A percentile compares a stretch with the other conserved stretches of the same genome.
These are phyloP conservation scores for Drosophila auraria DNA, from an alignment of 1,140 invertebrate species.

Conservation along the genomic window DNA sequence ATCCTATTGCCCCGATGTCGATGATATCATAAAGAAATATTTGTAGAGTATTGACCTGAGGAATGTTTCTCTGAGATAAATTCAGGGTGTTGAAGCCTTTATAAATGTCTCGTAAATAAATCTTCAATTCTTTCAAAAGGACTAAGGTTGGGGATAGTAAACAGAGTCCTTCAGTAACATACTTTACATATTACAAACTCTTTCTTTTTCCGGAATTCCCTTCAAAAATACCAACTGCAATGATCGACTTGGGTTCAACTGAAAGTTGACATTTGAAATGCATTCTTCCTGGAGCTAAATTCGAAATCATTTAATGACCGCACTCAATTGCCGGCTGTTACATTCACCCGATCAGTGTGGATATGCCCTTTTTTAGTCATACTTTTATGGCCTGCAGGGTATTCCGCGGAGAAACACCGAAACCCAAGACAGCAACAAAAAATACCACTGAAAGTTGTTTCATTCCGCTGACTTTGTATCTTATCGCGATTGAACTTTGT, in stretches of 20 bases:
- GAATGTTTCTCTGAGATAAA: background rate
- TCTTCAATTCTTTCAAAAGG: background rate
- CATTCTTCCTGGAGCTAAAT: conserved; percentile 38
- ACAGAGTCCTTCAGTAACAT: background rate
- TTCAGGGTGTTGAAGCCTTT: background rate
- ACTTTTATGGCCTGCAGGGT: conserved; percentile 65
- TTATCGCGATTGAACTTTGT: conserved; percentile 80
- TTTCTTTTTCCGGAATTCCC: background rate
- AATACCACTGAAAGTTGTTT: conserved; percentile 45
- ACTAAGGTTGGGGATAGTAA: too few relatives aligned
- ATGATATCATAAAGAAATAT: conserved; percentile 37
- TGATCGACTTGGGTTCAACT: background rate
- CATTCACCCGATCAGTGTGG: conserved; percentile 51
- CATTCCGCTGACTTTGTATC: conserved; percentile 49
- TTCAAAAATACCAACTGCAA: background rate
- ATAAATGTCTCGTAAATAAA: too few relatives aligned
- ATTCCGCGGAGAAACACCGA: conserved; percentile 38
- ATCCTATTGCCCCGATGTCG: conserved; percentile 30
- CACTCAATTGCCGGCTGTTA: conserved; percentile 49
- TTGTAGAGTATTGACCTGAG: conserved; percentile 24
- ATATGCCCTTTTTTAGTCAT: conserved; percentile 65
- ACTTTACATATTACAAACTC: background rate
- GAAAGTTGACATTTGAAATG: conserved; percentile 44
- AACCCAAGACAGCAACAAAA: conserved; percentile 10
- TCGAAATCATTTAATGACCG: conserved; percentile 28